Conservation (phyloP, 2,797 vertebrate genomes). For the Chanos chanos region DNA sequence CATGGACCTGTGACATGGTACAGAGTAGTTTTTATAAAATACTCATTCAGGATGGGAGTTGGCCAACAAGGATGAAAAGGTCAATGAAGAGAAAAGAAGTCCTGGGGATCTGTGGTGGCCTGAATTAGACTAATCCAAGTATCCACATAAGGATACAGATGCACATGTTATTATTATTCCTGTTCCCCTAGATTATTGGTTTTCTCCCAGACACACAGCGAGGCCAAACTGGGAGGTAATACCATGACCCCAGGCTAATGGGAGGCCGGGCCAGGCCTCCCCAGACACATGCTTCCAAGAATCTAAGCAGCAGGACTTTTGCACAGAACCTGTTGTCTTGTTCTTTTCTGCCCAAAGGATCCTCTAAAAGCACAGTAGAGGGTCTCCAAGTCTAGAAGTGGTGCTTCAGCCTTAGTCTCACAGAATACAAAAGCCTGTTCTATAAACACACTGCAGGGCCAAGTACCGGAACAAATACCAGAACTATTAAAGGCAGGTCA, state of each 20-base stretch:
- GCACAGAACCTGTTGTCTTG: slow-evolving; percentile 34
- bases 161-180: slow-evolving; percentile 31
- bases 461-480: slow-evolving; percentile 31
- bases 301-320: slow-evolving; percentile 28
- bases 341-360: slow-evolving; percentile 31
- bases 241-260: slow-evolving; percentile 30
- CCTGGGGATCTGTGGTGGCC: not conserved
- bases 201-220: slow-evolving; percentile 16
- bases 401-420: slow-evolving; percentile 6
- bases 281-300: slow-evolving; percentile 43
- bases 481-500: slow-evolving; percentile 33
- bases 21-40: too few species aligned
- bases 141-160: slow-evolving; percentile 27
- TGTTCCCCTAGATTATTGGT: slow-evolving; percentile 13
- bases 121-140: slow-evolving; percentile 20
- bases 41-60: too few species aligned
- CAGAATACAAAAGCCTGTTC: slow-evolving; percentile 27
- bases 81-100: not conserved
- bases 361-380: slow-evolving; percentile 32
- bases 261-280: slow-evolving; percentile 36
- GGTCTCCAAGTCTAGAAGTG: slow-evolving; percentile 11
- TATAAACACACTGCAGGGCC: slow-evolving; percentile 34
- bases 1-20: too few species aligned
- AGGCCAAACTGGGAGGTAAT: slow-evolving; percentile 28
- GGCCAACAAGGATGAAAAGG: too few species aligned